Conservation (phyloP, 2,888 invertebrate genomes). For the Ormyrus thymus region DNA sequence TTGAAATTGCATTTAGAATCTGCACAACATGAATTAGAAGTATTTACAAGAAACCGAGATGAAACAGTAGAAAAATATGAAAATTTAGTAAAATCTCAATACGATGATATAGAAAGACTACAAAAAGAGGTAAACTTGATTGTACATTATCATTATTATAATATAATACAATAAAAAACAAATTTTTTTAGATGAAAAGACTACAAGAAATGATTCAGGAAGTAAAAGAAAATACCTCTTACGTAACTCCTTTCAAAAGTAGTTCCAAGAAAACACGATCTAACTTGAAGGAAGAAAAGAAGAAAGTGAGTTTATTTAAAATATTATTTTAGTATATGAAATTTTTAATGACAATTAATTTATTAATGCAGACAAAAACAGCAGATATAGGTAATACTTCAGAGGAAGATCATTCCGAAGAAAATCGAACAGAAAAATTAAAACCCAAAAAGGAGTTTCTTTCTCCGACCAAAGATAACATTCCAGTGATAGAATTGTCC, state of each 20-base stretch:
- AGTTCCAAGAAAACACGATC: conserved; percentile 34
- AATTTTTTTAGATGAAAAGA: conserved; percentile 58
- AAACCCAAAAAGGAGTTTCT: conserved; percentile 43
- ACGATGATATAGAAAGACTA: conserved; percentile 63
- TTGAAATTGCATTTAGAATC: conserved; percentile 58
- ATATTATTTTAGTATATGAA: too few species aligned
- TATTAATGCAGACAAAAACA: conserved; percentile 19
- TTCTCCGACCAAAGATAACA: conserved; percentile 52
- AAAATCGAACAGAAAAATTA: conserved; percentile 36
- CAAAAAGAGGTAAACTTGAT: conserved; percentile 60
- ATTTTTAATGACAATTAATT: neutral
- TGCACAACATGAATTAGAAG: conserved; percentile 65
- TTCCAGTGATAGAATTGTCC: conserved; percentile 64
- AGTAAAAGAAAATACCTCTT: conserved; percentile 52
- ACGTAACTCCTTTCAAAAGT: conserved; percentile 42
- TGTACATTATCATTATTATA: neutral
- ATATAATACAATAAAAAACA: neutral
- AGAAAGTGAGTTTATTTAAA: conserved; percentile 14
- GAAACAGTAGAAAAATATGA: conserved; percentile 65
- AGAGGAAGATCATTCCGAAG: conserved; percentile 58
- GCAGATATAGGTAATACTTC: conserved; percentile 56
- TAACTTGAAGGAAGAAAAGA: conserved; percentile 45
- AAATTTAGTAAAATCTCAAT: conserved; percentile 61
- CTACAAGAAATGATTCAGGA: conserved; percentile 64
- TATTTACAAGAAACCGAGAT: conserved; percentile 65